Percentiles rank a stretch among this genome's conserved stretches.
These are phyloP conservation scores for Trididemnum clinides DNA, from an alignment of 23 tunicate genomes.

Conservation along the genomic window DNA sequence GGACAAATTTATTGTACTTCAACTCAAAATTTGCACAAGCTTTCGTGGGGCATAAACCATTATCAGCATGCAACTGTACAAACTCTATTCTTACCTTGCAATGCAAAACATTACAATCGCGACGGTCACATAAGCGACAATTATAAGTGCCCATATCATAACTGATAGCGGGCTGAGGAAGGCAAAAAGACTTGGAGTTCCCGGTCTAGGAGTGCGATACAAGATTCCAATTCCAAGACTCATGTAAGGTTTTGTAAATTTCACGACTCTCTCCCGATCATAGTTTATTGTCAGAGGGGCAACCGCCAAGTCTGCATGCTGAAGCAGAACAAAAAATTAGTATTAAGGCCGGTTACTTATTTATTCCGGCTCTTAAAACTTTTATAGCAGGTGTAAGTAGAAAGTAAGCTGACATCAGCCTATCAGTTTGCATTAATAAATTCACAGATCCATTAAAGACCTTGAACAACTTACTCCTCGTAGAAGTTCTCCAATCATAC, in stretches of 20 bases:
- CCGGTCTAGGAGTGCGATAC: slow-evolving; percentile 43
- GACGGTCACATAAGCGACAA: slow-evolving; percentile 36
- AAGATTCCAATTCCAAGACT: slow-evolving; percentile 71
- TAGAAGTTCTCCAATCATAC: slow-evolving; percentile 61
- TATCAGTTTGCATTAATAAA: not conserved
- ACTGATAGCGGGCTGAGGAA: slow-evolving; percentile 54
- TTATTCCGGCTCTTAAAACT: no score
- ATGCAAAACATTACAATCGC: slow-evolving; percentile 58
- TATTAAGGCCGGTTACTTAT: not conserved
- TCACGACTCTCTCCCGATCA: slow-evolving; percentile 64
- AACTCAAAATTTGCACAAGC: no score
- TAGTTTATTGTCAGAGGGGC: slow-evolving; percentile 79
- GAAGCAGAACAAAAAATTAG: not conserved
- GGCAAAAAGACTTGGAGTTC: slow-evolving; percentile 46
- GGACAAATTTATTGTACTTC: no score
- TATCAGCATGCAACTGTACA: no score
- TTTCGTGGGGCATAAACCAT: no score
- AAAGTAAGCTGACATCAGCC: no score
- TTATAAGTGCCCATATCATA: slow-evolving; percentile 48
- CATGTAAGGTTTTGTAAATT: slow-evolving; percentile 83
- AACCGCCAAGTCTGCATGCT: slow-evolving; percentile 75
- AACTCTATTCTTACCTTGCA: slow-evolving; percentile 31
- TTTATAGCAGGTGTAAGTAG: no score
- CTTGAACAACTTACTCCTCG: slow-evolving; percentile 33
- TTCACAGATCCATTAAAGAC: not conserved